Evolutionary conservation across 2,888 invertebrate genomes (phyloP).

Genomic region (Ophioninae sp.): DNA sequence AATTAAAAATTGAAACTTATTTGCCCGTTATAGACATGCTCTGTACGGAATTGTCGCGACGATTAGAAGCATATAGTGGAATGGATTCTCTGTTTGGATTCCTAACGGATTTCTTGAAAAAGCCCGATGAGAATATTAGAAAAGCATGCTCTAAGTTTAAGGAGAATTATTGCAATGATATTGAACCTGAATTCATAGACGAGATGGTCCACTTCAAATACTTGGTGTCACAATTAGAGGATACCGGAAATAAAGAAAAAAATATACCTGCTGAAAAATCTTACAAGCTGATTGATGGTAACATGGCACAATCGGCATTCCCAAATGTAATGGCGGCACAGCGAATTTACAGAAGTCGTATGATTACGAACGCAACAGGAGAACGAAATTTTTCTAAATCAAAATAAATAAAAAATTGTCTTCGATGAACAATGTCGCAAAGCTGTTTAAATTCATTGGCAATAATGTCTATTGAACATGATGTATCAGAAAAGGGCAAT

Average conservation of each 20-base stretch:
- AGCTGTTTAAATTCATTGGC: neutral
- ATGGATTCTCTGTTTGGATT: neutral
- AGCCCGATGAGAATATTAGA: neutral
- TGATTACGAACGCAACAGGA: constrained; percentile 1
- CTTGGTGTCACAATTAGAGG: neutral
- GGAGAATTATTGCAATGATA: neutral
- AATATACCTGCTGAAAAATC: neutral
- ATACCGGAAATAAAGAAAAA: neutral
- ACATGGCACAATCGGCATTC: neutral
- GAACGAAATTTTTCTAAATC: neutral
- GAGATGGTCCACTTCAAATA: constrained; percentile 4
- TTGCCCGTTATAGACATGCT: neutral
- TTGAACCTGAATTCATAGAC: neutral
- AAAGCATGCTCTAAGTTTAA: neutral
- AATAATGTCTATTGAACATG: constrained; percentile 4
- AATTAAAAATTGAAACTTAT: neutral
- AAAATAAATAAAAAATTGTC: neutral
- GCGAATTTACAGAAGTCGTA: neutral
- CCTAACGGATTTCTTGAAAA: neutral
- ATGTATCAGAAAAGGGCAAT: neutral
- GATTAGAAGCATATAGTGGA: neutral
- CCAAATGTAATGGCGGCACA: constrained; percentile 1
- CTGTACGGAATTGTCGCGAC: neutral
- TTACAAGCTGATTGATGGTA: neutral
- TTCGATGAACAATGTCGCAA: neutral